These are phyloP conservation scores for Xenus cinereus DNA, from an alignment of 2,113 vertebrate genomes.

Conservation along the genomic window DNA sequence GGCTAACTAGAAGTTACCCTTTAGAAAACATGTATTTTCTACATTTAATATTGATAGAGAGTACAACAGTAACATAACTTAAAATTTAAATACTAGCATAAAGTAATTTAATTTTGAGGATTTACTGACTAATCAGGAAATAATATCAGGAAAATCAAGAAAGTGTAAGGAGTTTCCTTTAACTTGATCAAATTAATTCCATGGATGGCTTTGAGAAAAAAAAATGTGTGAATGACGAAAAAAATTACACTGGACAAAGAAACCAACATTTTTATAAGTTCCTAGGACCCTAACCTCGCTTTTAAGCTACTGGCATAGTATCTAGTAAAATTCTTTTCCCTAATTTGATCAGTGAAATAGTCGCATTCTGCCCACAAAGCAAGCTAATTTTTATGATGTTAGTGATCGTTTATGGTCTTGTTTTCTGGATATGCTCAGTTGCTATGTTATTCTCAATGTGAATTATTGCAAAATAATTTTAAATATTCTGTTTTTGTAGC, in stretches of 20 bases:
- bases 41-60: not conserved
- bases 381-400: not conserved
- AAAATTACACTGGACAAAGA: not conserved
- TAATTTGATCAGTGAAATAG: not conserved
- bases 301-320: not conserved
- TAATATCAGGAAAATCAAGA: not conserved
- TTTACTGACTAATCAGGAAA: not conserved
- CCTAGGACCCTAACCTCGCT: not conserved
- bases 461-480: not conserved
- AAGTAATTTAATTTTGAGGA: not conserved
- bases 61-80: not conserved
- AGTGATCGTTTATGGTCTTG: not conserved
- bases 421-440: not conserved
- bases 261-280: not conserved
- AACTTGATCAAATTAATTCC: not conserved
- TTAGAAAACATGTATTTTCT: not conserved
- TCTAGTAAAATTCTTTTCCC: not conserved
- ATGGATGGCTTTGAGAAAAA: not conserved
- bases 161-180: not conserved
- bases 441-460: not conserved
- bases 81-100: not conserved
- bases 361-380: not conserved
- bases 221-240: not conserved
- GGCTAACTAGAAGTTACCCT: not conserved
- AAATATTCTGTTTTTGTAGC: conserved; percentile 73